Evolutionary conservation across 2,113 vertebrate genomes (phyloP), one percentile per base, ranked within the genome.

Genomic region (Festucalex cinctus): DNA sequence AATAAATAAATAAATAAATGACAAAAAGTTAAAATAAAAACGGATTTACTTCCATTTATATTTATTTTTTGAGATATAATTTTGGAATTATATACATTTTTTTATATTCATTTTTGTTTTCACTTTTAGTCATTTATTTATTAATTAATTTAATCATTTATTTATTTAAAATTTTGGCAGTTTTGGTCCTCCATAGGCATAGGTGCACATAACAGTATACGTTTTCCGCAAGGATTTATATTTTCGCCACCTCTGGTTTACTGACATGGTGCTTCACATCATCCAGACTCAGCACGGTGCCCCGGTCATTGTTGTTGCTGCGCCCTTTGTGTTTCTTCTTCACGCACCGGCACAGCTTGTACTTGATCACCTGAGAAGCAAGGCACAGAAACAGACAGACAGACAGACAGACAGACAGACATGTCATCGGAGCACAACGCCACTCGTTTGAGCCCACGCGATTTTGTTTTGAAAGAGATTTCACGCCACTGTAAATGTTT

Each of bases 191-290:
- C 2, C 4, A 32, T 32, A 4, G 2, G 28, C 28, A 4, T 32
- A 32, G 2, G 28, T 32, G 4, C 28, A 32, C 28, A 32, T 4
- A 32, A 32, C 28, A 32, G 28, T 32, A 28, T 58, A 32, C 6
- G 5, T 58, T 32, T 37, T 3, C 7, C 58, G n/a, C 32, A 36
- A 4, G 17, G n/a, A 37, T 12, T 10, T 39, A 9, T 5, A 39
- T n/a, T 10, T 20, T 63, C 17, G 19, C 35, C 41, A 44, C 41
- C 61, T 63, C 39, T 39, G 51, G 76, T 54, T 22, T 85, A 93
- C 97, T 98, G 80, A 98, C 97, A 41, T 99, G 96, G 89, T 93
- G 95, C 74, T 98, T 98, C 79, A 99, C 95, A 65, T 99, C 95
- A 20, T 99, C 96, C 93, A 99, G 93, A 89, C 95, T 98, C 86